phyloP scores from a whole-genome alignment of 2,797 vertebrate species.

The Coracias cyanogaster region DNA sequence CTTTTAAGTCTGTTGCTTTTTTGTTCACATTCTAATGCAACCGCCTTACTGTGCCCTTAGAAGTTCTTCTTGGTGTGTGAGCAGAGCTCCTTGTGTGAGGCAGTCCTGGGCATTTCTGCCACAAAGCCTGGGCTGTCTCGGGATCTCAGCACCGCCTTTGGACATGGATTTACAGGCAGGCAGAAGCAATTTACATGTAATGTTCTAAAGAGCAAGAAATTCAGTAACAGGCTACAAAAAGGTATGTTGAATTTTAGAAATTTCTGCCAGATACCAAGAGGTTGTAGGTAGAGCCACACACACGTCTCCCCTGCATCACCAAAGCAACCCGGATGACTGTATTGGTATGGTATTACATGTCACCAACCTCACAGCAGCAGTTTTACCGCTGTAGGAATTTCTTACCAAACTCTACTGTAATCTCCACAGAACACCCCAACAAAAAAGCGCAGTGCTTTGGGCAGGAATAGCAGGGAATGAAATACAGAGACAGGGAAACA shows the following conservation, averaged over 20 bases:
- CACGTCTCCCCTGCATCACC: not conserved
- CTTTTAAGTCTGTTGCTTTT: accelerated
- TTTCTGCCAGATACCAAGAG: not conserved
- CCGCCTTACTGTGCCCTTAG: accelerated
- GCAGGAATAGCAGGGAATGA: not conserved
- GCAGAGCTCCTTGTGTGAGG: not conserved
- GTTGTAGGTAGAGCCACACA: not conserved
- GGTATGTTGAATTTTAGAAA: not conserved
- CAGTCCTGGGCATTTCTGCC: not conserved
- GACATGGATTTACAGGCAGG: not conserved
- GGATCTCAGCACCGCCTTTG: not conserved
- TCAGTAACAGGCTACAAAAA: not conserved
- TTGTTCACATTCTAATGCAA: accelerated
- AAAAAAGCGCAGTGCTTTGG: not conserved
- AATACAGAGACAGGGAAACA: not conserved
- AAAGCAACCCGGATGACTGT: not conserved
- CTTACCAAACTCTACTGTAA: not conserved
- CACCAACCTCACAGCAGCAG: accelerated
- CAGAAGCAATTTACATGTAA: not conserved
- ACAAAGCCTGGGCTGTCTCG: not conserved
- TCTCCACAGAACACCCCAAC: not conserved
- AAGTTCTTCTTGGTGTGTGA: accelerated
- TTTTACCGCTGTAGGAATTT: not conserved
- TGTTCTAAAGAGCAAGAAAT: not conserved
- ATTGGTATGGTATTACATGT: not conserved